Evolutionary conservation across 2,888 invertebrate species (phyloP), one percentile per base, ranked within the genome.

Genomic region (Elgonia sp.): DNA sequence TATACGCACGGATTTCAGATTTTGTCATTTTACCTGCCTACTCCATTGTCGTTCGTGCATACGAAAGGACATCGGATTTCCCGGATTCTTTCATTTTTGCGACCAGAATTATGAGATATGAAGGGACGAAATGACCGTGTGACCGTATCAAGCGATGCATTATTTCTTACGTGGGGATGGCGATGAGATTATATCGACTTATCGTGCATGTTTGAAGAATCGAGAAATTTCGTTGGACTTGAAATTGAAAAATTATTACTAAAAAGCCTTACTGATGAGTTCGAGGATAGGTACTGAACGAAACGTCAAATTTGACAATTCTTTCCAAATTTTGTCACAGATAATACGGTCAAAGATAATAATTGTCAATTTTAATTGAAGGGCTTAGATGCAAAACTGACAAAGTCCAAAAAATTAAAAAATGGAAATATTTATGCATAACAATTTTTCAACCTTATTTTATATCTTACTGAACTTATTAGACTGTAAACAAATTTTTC

Each of bases 111-210:
- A 84, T 42, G 83, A 73, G 69, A 65, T 79, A 76, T 12, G 65
- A 77, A 77, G 89, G 89, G 90, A 63, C 84, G 69, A 92, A 93
- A 92, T 93, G 91, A 91, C 92, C 93, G 93, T 93, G 93, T 87
- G 93, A 93, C 92, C 91, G 86, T 62, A 83, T 89, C 89, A 73
- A 67, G 72, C 81, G 69, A 73, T 53, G 89, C 69, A 86, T 90
- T 89, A 90, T 89, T 88, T 53, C 63, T 80, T 72, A 53, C 42
- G 53, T 37, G 18, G 75, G 72, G 67, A 50, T 50, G 16, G 18
- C 60, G 55, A 79, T 81, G 70, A 55, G 86, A 75, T 84, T 77
- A 80, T 20, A 18, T 18, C 80, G 75, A 86, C 55, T 72, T 73
- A 79, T 75, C 70, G 63, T 83, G 29, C 21, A 81, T 29, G 57